phyloP scores from a whole-genome alignment of 2,797 vertebrate species.

The Pyrocephalus nanus region DNA sequence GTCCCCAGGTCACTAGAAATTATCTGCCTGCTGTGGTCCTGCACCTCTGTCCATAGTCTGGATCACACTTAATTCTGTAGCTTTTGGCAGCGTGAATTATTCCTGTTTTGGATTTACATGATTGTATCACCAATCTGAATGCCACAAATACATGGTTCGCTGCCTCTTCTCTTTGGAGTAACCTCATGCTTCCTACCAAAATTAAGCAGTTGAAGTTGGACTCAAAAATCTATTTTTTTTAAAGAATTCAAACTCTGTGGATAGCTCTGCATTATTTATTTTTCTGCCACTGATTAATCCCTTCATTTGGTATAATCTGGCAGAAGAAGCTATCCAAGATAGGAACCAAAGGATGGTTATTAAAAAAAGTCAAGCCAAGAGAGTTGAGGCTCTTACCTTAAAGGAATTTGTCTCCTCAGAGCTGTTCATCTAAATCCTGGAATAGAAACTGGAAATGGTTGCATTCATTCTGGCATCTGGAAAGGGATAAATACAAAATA shows the following conservation, averaged over 20 bases:
- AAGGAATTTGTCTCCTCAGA: neutral
- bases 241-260: constrained; percentile 11
- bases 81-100: constrained; percentile 26
- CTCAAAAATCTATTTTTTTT: neutral
- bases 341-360: neutral
- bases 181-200: constrained; percentile 70
- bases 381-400: neutral
- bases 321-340: neutral
- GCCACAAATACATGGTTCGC: constrained; percentile 53
- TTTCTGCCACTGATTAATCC: constrained; percentile 24
- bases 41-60: neutral
- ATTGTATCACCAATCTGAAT: constrained; percentile 22
- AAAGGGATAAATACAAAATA: neutral
- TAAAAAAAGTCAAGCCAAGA: neutral
- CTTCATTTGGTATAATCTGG: constrained; percentile 3
- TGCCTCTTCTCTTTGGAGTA: constrained; percentile 42
- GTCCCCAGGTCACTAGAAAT: neutral
- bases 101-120: constrained; percentile 28
- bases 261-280: neutral
- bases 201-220: constrained; percentile 51
- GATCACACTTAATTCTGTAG: constrained; percentile 10
- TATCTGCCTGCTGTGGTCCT: neutral
- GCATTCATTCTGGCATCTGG: neutral
- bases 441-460: neutral
- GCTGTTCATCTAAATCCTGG: neutral